These are phyloP conservation scores for Thelaira solivaga DNA, from an alignment of 2,888 invertebrate species.

Conservation along the genomic window DNA sequence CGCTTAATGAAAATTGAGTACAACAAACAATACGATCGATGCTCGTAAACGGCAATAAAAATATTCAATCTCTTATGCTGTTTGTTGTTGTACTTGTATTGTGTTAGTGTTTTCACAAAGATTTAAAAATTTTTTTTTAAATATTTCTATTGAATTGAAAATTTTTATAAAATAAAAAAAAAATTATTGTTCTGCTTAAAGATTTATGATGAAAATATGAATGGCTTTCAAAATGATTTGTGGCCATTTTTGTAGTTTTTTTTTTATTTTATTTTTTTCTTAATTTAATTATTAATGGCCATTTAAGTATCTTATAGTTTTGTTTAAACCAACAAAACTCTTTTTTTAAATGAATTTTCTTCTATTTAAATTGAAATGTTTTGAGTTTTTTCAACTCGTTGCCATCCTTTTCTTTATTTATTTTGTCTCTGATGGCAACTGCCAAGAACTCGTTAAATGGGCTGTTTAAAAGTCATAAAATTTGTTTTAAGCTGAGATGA, in stretches of 20 bases:
- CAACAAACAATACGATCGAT: constrained; percentile 31
- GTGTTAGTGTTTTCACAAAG: not conserved
- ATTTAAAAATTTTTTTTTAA: not conserved
- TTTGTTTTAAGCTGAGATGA: constrained; percentile 59
- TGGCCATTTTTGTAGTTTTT: constrained; percentile 38
- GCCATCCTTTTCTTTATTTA: too few relatives aligned
- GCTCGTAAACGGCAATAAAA: constrained; percentile 8
- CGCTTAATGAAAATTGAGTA: too few relatives aligned
- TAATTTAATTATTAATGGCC: constrained; percentile 42
- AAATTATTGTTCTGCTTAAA: constrained; percentile 44
- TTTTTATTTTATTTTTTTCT: constrained; percentile 20
- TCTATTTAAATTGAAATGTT: constrained; percentile 35
- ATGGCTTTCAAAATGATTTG: constrained; percentile 62
- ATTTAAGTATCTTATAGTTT: constrained; percentile 44
- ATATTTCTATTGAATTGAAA: constrained; percentile 37
- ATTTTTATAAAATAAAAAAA: not conserved
- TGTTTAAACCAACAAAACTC: not conserved
- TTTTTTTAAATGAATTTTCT: not conserved
- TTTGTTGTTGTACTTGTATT: not conserved
- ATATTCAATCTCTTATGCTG: not conserved
- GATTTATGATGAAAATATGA: constrained; percentile 61
- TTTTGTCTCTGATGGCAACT: constrained; percentile 21
- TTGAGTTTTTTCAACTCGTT: not conserved
- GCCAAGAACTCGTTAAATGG: not conserved
- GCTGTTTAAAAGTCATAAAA: constrained; percentile 46